These are phyloP conservation scores for Aphidius ervi DNA, from an alignment of 1,140 invertebrate genomes.

Conservation along the genomic window DNA sequence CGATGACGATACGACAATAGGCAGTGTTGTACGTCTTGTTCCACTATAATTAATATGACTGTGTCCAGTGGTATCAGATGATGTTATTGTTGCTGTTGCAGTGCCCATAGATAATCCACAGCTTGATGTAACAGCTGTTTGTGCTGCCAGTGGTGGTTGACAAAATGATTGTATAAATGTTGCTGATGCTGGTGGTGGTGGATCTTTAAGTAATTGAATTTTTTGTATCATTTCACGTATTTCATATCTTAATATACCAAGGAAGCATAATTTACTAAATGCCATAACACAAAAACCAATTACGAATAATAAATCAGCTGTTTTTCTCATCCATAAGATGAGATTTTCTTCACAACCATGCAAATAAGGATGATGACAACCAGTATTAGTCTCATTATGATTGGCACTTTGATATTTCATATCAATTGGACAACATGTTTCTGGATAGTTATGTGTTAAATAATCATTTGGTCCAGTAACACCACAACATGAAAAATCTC, in stretches of 20 bases:
- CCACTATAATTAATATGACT: conserved; percentile 13
- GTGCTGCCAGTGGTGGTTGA: conserved; percentile 18
- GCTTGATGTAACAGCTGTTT: conserved; percentile 6
- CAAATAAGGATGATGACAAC: conserved; percentile 40
- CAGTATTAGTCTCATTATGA: background rate
- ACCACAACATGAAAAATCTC: conserved; percentile 74
- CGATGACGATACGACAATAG: conserved; percentile 36
- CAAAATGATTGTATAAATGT: conserved; percentile 40
- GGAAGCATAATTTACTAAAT: conserved; percentile 85
- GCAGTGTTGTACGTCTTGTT: conserved; percentile 37
- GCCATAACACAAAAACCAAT: conserved; percentile 85
- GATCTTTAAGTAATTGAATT: conserved; percentile 62
- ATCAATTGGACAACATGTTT: conserved; percentile 52
- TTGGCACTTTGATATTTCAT: background rate
- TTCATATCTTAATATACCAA: conserved; percentile 80
- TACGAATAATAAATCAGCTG: conserved; percentile 77
- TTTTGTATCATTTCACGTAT: conserved; percentile 89
- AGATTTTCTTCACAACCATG: conserved; percentile 68
- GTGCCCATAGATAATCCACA: background rate
- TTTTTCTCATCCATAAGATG: conserved; percentile 69
- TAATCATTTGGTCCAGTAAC: conserved; percentile 68
- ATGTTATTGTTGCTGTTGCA: conserved; percentile 15
- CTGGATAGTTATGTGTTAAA: conserved; percentile 42
- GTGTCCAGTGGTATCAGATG: conserved; percentile 11
- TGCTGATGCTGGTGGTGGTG: conserved; percentile 35